phyloP scores from a whole-genome alignment of 2,113 vertebrate species.

The Centropus unirufus region DNA sequence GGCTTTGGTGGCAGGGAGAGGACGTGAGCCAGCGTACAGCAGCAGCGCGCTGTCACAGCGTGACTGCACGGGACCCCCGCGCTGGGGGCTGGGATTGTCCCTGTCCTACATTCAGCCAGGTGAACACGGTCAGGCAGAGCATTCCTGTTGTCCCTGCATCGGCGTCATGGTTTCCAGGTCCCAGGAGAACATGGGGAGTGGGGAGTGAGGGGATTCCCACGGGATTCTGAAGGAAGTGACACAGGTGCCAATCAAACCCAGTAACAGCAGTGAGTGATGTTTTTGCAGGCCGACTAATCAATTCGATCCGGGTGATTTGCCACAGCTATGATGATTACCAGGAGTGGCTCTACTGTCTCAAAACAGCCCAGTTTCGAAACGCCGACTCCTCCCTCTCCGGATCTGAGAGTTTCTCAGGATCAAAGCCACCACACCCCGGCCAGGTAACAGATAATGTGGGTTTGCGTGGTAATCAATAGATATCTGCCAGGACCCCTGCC shows the following conservation, averaged over 20 bases:
- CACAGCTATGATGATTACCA: conserved; percentile 73
- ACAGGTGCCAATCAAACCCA: rapidly evolving
- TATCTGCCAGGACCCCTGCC: background rate
- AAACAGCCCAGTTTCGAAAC: conserved; percentile 47
- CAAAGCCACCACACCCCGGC: background rate
- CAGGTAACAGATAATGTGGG: conserved; percentile 53
- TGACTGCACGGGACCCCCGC: background rate
- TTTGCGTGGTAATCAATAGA: rapidly evolving
- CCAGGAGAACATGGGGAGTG: rapidly evolving
- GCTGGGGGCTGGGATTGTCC: background rate
- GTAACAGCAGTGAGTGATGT: background rate
- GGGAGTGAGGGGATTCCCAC: background rate
- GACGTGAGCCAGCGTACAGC: background rate
- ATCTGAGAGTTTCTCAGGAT: conserved; percentile 70
- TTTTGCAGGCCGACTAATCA: conserved; percentile 75
- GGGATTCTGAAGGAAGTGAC: background rate
- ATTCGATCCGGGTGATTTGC: conserved; percentile 81
- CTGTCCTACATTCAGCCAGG: background rate
- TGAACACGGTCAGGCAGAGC: background rate
- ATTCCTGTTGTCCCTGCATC: rapidly evolving
- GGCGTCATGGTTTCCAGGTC: rapidly evolving
- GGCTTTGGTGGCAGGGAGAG: background rate
- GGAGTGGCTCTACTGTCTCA: conserved; percentile 79
- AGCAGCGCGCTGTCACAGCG: too few relatives aligned
- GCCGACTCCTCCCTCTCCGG: conserved; percentile 50